Evolutionary conservation across 2,888 invertebrate genomes (phyloP).

Genomic region (Tryphoninae sp.): DNA sequence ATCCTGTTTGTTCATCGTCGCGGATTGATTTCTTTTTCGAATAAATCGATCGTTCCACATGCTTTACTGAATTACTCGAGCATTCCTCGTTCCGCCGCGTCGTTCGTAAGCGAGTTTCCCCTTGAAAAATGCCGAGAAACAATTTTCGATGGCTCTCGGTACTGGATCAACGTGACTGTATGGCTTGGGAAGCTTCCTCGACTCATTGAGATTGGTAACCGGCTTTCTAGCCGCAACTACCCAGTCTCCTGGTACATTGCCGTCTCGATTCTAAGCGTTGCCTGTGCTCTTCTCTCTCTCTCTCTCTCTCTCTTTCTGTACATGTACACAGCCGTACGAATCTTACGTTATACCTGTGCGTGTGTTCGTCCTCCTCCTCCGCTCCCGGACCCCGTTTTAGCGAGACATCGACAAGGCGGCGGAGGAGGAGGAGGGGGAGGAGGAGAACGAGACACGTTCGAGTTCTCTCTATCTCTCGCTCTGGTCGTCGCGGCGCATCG

Average conservation of each 20-base stretch:
- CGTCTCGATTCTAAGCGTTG: conserved; percentile 33
- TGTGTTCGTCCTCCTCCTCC: conserved; percentile 64
- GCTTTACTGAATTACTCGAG: no score
- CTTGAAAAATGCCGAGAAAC: background rate
- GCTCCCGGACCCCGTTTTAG: conserved; percentile 66
- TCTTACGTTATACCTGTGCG: conserved; percentile 39
- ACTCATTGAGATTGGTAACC: conserved; percentile 77
- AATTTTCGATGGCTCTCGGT: conserved; percentile 6
- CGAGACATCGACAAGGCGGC: conserved; percentile 58
- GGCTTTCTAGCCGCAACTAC: conserved; percentile 75
- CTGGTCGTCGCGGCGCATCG: conserved; percentile 70
- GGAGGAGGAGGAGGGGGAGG: conserved; percentile 41
- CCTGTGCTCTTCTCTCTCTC: conserved; percentile 18
- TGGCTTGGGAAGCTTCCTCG: conserved; percentile 60
- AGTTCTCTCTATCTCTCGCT: conserved; percentile 45
- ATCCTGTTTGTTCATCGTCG: no score
- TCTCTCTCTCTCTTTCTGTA: conserved; percentile 12
- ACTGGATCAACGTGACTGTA: conserved; percentile 22
- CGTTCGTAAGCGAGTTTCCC: background rate
- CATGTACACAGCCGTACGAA: conserved; percentile 18
- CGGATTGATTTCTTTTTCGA: no score
- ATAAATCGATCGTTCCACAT: no score
- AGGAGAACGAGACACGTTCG: conserved; percentile 49
- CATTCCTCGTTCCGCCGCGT: background rate
- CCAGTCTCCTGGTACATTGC: conserved; percentile 37